Percentiles rank a stretch among this genome's conserved stretches.
phyloP scores from a whole-genome alignment of 2,113 vertebrate genomes.

The Anolis carolinensis region DNA sequence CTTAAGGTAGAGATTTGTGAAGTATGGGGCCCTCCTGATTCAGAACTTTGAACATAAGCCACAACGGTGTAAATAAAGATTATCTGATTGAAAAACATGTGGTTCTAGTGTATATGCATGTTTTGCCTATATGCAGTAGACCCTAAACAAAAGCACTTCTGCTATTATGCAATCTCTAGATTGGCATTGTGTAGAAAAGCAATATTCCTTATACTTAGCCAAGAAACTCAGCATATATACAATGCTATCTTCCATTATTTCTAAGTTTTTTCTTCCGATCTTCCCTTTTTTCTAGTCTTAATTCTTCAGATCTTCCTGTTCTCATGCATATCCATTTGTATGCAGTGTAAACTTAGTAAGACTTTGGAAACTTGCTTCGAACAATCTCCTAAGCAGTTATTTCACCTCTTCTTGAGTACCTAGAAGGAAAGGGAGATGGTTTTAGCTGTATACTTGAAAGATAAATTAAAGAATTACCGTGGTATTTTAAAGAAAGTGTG shows the following conservation, averaged over 20 bases:
- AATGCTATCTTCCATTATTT: background rate
- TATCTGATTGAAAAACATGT: constrained; percentile 69
- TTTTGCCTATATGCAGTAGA: constrained; percentile 28
- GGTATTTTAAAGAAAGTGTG: background rate
- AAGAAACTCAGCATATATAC: background rate
- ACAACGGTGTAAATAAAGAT: constrained; percentile 82
- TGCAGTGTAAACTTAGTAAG: background rate
- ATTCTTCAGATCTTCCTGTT: background rate
- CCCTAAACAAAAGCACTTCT: constrained; percentile 13
- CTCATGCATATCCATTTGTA: background rate
- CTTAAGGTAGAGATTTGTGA: constrained; percentile 55
- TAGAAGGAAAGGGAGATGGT: background rate
- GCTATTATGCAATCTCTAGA: background rate
- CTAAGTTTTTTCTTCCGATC: background rate
- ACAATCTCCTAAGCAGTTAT: background rate
- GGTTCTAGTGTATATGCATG: constrained; percentile 42
- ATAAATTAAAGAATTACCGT: background rate
- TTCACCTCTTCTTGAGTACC: background rate
- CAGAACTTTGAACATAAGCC: constrained; percentile 74
- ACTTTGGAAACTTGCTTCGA: constrained; percentile 1
- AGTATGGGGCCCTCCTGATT: constrained; percentile 66
- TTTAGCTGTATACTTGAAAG: background rate
- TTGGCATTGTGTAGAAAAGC: background rate
- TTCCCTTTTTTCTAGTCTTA: too few species aligned
- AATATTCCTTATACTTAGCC: background rate